phyloP scores from a whole-genome alignment of 2,888 invertebrate species.

The Ectobius pallidus region DNA sequence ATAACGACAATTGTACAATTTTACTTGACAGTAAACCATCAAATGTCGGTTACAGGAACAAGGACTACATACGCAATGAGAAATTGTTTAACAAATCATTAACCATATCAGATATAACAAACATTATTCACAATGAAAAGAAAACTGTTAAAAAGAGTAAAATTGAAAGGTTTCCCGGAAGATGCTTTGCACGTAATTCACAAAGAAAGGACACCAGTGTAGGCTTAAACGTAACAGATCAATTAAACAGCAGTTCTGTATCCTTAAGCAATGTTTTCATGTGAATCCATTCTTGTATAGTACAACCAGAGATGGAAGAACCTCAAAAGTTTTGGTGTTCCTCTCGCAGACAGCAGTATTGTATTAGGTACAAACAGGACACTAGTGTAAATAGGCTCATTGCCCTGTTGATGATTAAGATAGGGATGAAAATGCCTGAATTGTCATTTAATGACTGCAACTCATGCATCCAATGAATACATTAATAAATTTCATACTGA shows the following conservation, averaged over 20 bases:
- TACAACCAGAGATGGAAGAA: too few species aligned
- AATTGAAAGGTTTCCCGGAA: neutral
- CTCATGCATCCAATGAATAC: too few species aligned
- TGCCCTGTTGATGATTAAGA: too few species aligned
- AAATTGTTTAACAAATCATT: neutral
- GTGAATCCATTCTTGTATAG: neutral
- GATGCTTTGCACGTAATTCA: too few species aligned
- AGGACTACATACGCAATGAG: neutral
- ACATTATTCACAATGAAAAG: neutral
- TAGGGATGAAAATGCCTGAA: too few species aligned
- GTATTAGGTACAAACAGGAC: too few species aligned
- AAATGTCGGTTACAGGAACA: neutral
- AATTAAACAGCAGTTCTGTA: neutral
- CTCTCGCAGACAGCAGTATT: too few species aligned
- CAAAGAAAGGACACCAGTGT: too few species aligned
- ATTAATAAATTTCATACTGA: too few species aligned
- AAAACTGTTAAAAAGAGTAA: neutral
- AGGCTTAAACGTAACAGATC: neutral
- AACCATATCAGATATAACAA: neutral
- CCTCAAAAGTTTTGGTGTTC: too few species aligned
- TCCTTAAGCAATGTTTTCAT: slow-evolving; percentile 2
- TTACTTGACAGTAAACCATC: neutral
- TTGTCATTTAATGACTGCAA: too few species aligned
- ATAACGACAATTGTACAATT: neutral
- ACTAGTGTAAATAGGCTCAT: too few species aligned